Conservation (phyloP, 2,113 vertebrate genomes). For the Paratilapia polleni region DNA sequence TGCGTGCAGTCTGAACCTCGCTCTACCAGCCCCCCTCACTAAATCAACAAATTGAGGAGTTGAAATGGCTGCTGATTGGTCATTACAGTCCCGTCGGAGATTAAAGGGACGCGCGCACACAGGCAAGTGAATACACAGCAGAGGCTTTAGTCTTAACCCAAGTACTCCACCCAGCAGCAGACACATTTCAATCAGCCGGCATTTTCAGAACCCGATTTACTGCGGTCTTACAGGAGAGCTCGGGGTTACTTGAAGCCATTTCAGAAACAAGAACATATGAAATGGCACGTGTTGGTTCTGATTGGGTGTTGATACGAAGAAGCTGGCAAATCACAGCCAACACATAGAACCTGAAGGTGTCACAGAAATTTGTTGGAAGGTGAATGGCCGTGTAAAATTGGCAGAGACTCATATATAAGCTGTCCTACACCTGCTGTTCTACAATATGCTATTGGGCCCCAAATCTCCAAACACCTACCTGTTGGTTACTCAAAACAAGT, state of each 20-base stretch:
- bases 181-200: neutral
- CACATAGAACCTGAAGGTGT: neutral
- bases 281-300: neutral
- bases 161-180: neutral
- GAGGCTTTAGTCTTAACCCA: no score
- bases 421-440: neutral
- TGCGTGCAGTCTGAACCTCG: neutral
- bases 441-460: neutral
- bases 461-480: no score
- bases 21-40: neutral
- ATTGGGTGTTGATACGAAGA: neutral
- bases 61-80: conserved; percentile 60
- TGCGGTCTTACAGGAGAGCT: neutral
- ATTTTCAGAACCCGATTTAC: neutral
- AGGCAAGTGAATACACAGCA: neutral
- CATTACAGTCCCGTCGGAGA: conserved; percentile 12
- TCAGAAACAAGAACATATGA: neutral
- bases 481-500: no score
- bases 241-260: no score
- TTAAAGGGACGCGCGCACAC: conserved; percentile 18
- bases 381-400: neutral
- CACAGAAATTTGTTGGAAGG: neutral
- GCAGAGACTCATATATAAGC: neutral
- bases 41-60: conserved; percentile 44
- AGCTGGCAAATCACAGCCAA: neutral